Conservation (phyloP, 2,113 vertebrate genomes). For the Strix uralensis region DNA sequence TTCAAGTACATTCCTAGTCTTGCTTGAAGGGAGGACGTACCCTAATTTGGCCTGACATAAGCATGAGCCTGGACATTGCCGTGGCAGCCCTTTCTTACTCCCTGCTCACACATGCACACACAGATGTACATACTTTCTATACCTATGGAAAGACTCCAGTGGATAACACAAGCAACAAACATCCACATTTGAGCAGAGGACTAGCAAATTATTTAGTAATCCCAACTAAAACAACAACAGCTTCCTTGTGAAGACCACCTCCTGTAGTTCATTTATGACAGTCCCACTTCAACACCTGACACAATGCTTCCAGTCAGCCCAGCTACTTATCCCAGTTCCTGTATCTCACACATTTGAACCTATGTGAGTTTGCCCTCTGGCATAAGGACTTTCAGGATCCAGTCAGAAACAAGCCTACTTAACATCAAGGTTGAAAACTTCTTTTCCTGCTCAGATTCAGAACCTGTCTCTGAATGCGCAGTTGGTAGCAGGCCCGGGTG, state of each 20-base stretch:
- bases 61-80: not conserved
- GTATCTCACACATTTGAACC: not conserved
- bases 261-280: not conserved
- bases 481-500: not conserved
- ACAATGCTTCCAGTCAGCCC: not conserved
- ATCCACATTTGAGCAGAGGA: not conserved
- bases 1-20: not conserved
- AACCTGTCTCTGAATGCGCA: accelerated
- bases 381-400: not conserved
- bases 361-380: accelerated
- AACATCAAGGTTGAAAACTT: not conserved
- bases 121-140: not conserved
- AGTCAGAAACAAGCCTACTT: not conserved
- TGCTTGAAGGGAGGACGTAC: not conserved
- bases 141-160: not conserved
- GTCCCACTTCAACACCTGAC: not conserved
- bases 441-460: not conserved
- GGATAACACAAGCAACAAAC: not conserved
- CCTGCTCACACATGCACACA: not conserved
- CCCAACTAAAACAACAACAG: not conserved
- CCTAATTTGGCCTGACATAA: not conserved
- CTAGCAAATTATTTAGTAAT: not conserved
- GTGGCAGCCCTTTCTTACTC: not conserved
- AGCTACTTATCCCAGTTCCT: not conserved
- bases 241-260: not conserved